A percentile compares a stretch with the other conserved stretches of the same genome.
These are phyloP conservation scores for Darevskia mixta DNA, from an alignment of 2,797 vertebrate species.

Conservation along the genomic window DNA sequence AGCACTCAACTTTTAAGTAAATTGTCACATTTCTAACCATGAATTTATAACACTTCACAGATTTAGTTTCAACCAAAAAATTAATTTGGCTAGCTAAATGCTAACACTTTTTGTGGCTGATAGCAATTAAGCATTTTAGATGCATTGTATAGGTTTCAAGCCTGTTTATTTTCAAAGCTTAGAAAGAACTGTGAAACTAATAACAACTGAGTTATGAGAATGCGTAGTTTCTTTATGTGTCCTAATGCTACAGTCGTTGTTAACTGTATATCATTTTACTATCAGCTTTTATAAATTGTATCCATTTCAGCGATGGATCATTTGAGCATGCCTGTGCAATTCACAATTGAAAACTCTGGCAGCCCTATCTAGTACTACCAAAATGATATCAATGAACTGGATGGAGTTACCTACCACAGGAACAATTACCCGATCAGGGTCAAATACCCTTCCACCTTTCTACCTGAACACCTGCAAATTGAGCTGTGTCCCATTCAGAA, in stretches of 20 bases:
- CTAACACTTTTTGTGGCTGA: slow-evolving; percentile 26
- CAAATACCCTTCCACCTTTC: slow-evolving; percentile 84
- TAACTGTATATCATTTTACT: slow-evolving; percentile 27
- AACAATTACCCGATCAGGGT: slow-evolving; percentile 76
- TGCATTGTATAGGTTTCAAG: not conserved
- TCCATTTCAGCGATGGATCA: slow-evolving; percentile 75
- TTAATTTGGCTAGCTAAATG: slow-evolving; percentile 12
- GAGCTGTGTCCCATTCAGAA: slow-evolving; percentile 82
- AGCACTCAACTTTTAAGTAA: slow-evolving; percentile 54
- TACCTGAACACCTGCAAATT: slow-evolving; percentile 90
- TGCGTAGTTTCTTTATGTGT: slow-evolving; percentile 67
- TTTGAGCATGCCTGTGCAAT: slow-evolving; percentile 74
- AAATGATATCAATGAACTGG: slow-evolving; percentile 81
- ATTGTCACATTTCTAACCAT: slow-evolving; percentile 60
- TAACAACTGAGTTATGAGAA: slow-evolving; percentile 39
- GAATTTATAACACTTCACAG: slow-evolving; percentile 57
- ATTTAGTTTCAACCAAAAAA: slow-evolving; percentile 18
- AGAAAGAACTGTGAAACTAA: slow-evolving; percentile 42
- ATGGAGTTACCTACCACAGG: slow-evolving; percentile 84
- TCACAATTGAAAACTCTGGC: slow-evolving; percentile 78
- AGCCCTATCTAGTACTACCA: slow-evolving; percentile 75
- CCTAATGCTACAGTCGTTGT: slow-evolving; percentile 52
- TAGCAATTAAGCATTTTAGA: slow-evolving; percentile 37
- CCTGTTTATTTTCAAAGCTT: not conserved
- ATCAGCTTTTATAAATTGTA: slow-evolving; percentile 56